Percentiles rank a stretch among this genome's conserved stretches.
Evolutionary conservation across 1,140 invertebrate genomes (phyloP).

Genomic region (Zaprionus tsacasi): DNA sequence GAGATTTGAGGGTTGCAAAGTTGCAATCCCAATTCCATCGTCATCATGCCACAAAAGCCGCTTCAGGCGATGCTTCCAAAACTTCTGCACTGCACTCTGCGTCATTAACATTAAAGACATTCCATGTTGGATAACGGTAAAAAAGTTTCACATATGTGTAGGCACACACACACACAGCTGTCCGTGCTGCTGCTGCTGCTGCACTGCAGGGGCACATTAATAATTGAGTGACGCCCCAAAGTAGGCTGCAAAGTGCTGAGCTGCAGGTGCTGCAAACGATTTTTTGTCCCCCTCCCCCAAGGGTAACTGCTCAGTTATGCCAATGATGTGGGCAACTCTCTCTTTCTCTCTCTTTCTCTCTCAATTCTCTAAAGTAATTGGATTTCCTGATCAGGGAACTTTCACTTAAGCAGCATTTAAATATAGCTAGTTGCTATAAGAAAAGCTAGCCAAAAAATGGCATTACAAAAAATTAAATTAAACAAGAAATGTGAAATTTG

Average conservation of each 20-base stretch:
- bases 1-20: slow-evolving; percentile 57
- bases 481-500: too few relatives aligned
- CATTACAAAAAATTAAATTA: too few relatives aligned
- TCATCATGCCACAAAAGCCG: slow-evolving; percentile 69
- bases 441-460: not conserved
- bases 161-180: not conserved
- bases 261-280: slow-evolving; percentile 63
- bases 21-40: slow-evolving; percentile 36
- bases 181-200: slow-evolving; percentile 41
- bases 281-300: not conserved
- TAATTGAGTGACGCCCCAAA: slow-evolving; percentile 78
- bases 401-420: not conserved
- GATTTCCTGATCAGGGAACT: not conserved
- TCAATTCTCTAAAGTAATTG: slow-evolving; percentile 6
- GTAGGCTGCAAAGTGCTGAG: slow-evolving; percentile 68
- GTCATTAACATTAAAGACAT: slow-evolving; percentile 81
- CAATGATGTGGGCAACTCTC: slow-evolving; percentile 39
- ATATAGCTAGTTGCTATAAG: not conserved
- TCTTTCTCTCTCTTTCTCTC: not conserved
- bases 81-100: slow-evolving; percentile 61
- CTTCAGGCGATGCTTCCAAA: slow-evolving; percentile 69
- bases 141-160: slow-evolving; percentile 44
- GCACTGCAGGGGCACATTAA: slow-evolving; percentile 76
- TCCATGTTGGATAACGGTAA: slow-evolving; percentile 45
- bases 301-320: slow-evolving; percentile 59